A percentile compares a stretch with the other conserved stretches of the same genome.
phyloP scores from a whole-genome alignment of 2,113 vertebrate species.

The Montifringilla adamsi region DNA sequence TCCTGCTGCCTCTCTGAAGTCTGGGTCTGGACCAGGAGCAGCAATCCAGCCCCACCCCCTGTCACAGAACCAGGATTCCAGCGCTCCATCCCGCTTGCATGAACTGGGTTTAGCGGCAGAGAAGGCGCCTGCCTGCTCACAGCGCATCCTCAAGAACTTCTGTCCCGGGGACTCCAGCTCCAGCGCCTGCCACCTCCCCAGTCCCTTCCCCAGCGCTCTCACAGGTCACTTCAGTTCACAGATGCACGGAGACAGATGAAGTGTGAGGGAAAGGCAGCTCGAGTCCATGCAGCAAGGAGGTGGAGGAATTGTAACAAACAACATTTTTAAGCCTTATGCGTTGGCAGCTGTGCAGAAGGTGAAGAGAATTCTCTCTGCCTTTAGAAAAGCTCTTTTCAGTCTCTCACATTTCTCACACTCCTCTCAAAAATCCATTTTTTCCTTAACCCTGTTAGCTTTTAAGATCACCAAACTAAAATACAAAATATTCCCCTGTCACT shows the following conservation, averaged over 20 bases:
- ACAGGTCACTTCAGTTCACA: conserved; percentile 16
- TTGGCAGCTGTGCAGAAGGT: conserved; percentile 21
- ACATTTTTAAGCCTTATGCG: background rate
- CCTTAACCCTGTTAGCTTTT: background rate
- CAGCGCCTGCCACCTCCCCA: background rate
- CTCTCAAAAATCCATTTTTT: background rate
- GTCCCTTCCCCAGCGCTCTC: background rate
- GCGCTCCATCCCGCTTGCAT: background rate
- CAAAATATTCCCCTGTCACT: background rate
- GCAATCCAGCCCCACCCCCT: background rate
- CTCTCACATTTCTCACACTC: background rate
- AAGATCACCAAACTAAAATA: background rate
- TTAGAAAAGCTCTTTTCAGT: background rate
- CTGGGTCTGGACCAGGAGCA: background rate
- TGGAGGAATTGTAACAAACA: background rate
- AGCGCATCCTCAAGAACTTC: background rate
- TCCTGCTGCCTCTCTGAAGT: background rate
- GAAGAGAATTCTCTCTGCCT: background rate
- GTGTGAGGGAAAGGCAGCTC: background rate
- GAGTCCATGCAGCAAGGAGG: background rate
- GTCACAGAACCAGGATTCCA: background rate
- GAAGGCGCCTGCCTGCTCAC: background rate
- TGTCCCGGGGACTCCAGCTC: background rate
- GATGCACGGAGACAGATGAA: conserved; percentile 28
- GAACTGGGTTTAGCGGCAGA: background rate